Percentiles rank a stretch among this genome's conserved stretches.
Evolutionary conservation across 2,888 invertebrate species (phyloP).

Genomic region (Phengaris arion): DNA sequence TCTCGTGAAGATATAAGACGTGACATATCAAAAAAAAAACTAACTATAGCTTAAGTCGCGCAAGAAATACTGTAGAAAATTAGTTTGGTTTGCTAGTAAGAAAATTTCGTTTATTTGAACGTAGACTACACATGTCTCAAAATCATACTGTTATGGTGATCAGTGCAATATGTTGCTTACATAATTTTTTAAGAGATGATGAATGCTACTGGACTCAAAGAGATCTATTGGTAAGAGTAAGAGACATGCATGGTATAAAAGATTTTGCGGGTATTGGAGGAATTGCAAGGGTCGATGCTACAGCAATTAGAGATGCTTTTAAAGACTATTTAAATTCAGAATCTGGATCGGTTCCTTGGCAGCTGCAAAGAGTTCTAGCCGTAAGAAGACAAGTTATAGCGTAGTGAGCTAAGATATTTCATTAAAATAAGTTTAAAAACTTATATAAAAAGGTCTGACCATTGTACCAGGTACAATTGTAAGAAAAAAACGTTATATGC

Average conservation of each 20-base stretch:
- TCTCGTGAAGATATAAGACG: conserved; percentile 29
- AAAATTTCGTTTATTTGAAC: too few relatives aligned
- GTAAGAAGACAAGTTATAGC: background rate
- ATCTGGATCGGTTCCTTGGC: conserved; percentile 12
- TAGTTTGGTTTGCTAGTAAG: conserved; percentile 33
- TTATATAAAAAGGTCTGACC: too few relatives aligned
- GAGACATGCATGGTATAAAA: conserved; percentile 9
- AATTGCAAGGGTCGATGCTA: conserved; percentile 15
- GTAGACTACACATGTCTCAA: too few relatives aligned
- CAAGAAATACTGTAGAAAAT: conserved; percentile 35
- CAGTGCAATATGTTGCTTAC: conserved; percentile 24
- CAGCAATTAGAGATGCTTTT: conserved; percentile 22
- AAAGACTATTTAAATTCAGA: conserved; percentile 22
- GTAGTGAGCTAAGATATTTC: too few relatives aligned
- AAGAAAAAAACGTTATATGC: too few relatives aligned
- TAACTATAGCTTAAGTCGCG: conserved; percentile 36
- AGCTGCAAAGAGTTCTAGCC: conserved; percentile 14
- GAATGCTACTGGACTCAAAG: conserved; percentile 21
- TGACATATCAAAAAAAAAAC: conserved; percentile 33
- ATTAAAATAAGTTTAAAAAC: too few relatives aligned
- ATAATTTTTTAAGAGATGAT: conserved; percentile 26
- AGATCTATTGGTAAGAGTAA: background rate
- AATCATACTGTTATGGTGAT: conserved; percentile 1
- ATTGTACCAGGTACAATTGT: too few relatives aligned
- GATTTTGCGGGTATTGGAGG: conserved; percentile 19